A percentile compares a stretch with the other conserved stretches of the same genome.
phyloP scores from a whole-genome alignment of 2,797 vertebrate species.

The Silurus lanzhouensis region DNA sequence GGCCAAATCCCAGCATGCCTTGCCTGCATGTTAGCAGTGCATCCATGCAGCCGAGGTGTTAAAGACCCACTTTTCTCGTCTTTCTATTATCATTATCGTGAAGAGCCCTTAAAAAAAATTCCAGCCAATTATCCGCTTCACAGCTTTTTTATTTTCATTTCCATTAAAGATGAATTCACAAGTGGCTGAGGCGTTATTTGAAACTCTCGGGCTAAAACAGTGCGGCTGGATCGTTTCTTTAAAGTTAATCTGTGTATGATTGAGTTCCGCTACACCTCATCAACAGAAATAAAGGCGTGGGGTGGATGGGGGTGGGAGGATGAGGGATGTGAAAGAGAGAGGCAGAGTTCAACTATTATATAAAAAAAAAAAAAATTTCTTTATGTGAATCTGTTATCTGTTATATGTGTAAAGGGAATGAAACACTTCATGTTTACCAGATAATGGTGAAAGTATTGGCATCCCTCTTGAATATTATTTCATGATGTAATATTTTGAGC shows the following conservation, averaged over 20 bases:
- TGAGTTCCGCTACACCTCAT: constrained; percentile 43
- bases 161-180: constrained; percentile 70
- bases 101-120: constrained; percentile 64
- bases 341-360: not conserved
- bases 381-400: not conserved
- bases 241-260: constrained; percentile 57
- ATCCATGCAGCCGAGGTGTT: constrained; percentile 70
- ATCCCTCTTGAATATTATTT: not conserved
- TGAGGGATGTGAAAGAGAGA: not conserved
- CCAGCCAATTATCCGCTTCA: constrained; percentile 75
- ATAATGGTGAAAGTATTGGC: not conserved
- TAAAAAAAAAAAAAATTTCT: not conserved
- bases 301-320: not conserved
- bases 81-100: constrained; percentile 79
- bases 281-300: constrained; percentile 22
- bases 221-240: constrained; percentile 46
- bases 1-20: constrained; percentile 63
- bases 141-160: constrained; percentile 73
- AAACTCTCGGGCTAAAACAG: constrained; percentile 53
- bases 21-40: constrained; percentile 61
- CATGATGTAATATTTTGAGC: not conserved
- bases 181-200: constrained; percentile 61
- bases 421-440: not conserved
- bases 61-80: constrained; percentile 69
- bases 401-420: not conserved